Evolutionary conservation across 2,888 invertebrate genomes (phyloP).

Genomic region (Lithosia quadra): DNA sequence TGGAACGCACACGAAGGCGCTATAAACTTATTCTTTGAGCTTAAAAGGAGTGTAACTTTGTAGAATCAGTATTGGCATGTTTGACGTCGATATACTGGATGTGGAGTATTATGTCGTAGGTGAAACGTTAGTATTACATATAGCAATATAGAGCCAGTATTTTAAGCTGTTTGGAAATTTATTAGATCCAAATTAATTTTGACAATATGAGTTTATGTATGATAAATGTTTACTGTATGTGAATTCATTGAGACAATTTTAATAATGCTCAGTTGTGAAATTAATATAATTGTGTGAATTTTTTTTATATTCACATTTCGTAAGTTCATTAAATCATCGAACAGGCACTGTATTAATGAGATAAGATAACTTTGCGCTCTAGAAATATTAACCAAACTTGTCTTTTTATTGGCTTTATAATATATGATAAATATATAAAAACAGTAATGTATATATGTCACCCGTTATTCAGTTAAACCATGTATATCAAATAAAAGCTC

Average conservation of each 20-base stretch:
- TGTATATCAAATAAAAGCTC: background rate
- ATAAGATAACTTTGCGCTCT: background rate
- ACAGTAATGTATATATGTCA: background rate
- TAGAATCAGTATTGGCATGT: conserved; percentile 5
- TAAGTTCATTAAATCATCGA: background rate
- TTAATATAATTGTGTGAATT: background rate
- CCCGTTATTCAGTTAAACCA: background rate
- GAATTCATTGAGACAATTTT: too few species aligned
- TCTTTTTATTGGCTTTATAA: conserved; percentile 12
- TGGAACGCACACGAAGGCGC: too few species aligned
- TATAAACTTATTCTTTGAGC: background rate
- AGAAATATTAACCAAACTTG: background rate
- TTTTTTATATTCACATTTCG: too few species aligned
- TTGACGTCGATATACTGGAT: background rate
- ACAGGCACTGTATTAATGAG: background rate
- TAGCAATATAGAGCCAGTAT: conserved; percentile 46
- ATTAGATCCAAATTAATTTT: background rate
- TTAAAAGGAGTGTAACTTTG: conserved; percentile 9
- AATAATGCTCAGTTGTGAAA: background rate
- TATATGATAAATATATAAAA: background rate
- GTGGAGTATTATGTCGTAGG: conserved; percentile 4
- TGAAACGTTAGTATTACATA: conserved; percentile 36
- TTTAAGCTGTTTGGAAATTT: conserved; percentile 18
- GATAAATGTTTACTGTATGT: too few species aligned
- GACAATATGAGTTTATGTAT: conserved; percentile 10